Conservation (phyloP, 2,113 vertebrate genomes). For the Emydocephalus ijimae region DNA sequence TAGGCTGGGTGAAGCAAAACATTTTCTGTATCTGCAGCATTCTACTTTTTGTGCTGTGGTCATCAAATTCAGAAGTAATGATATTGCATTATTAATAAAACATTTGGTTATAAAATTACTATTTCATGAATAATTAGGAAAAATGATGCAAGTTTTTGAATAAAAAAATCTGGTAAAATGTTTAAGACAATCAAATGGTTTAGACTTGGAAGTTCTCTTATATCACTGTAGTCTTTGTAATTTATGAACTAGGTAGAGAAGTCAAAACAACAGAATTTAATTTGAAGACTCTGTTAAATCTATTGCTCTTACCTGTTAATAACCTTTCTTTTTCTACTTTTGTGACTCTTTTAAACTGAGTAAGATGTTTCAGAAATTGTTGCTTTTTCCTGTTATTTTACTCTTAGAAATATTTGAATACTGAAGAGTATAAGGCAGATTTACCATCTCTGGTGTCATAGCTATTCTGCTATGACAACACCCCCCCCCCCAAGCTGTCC, state of each 20-base stretch:
- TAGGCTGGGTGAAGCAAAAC: conserved; percentile 58
- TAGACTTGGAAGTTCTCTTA: neutral
- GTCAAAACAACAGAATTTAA: too few species aligned
- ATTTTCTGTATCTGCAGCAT: conserved; percentile 56
- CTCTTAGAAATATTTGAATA: neutral
- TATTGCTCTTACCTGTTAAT: neutral
- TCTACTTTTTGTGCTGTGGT: conserved; percentile 18
- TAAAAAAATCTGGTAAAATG: conserved; percentile 26
- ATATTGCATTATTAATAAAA: conserved; percentile 9
- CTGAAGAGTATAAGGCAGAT: neutral
- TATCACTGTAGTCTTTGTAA: neutral
- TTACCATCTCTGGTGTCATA: neutral
- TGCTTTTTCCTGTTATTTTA: neutral
- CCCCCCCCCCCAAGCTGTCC: neutral
- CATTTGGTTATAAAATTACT: conserved; percentile 20
- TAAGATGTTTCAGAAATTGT: neutral
- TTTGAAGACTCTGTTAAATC: neutral
- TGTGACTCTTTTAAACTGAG: neutral
- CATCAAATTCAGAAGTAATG: conserved; percentile 15
- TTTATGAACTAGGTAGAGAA: neutral
- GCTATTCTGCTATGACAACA: neutral
- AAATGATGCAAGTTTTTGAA: conserved; percentile 24
- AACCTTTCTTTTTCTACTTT: neutral
- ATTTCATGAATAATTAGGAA: conserved; percentile 14
- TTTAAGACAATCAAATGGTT: conserved; percentile 14